Percentiles rank a stretch among this genome's conserved stretches.
Conservation (phyloP, 2,113 vertebrate genomes). For the Podarcis muralis region DNA sequence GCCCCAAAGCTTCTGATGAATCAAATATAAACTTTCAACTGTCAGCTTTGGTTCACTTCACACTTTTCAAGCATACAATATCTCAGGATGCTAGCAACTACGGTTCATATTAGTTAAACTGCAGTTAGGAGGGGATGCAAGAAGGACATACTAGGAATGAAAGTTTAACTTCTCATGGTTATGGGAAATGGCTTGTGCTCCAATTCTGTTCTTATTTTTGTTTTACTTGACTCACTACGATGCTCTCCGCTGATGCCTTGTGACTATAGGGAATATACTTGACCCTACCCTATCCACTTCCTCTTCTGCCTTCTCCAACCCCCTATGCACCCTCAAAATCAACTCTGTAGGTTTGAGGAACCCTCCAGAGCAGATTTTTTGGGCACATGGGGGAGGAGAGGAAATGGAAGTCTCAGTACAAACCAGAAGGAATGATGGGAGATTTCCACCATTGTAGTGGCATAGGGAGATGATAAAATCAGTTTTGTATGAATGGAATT, state of each 20-base stretch:
- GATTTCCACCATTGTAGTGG: background rate
- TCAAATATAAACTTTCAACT: constrained; percentile 39
- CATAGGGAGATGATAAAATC: background rate
- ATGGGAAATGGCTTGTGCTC: background rate
- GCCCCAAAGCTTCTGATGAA: constrained; percentile 58
- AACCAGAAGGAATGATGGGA: too few species aligned
- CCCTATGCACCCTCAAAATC: too few species aligned
- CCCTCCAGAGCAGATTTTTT: too few species aligned
- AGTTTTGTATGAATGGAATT: background rate
- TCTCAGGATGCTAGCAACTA: background rate
- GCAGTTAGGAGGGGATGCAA: background rate
- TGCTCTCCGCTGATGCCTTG: background rate
- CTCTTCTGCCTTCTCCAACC: too few species aligned
- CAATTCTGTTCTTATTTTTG: background rate
- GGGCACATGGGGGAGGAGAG: too few species aligned
- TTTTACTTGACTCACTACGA: background rate
- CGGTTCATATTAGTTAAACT: background rate
- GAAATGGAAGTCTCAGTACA: too few species aligned
- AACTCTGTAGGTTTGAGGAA: too few species aligned
- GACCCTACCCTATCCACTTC: too few species aligned
- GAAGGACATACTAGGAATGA: background rate
- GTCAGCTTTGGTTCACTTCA: constrained; percentile 43
- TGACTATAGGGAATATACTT: too few species aligned
- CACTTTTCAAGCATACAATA: constrained; percentile 28
- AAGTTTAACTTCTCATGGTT: background rate